These are phyloP conservation scores for Ameiurus melas DNA, from an alignment of 2,113 vertebrate genomes.

Conservation along the genomic window DNA sequence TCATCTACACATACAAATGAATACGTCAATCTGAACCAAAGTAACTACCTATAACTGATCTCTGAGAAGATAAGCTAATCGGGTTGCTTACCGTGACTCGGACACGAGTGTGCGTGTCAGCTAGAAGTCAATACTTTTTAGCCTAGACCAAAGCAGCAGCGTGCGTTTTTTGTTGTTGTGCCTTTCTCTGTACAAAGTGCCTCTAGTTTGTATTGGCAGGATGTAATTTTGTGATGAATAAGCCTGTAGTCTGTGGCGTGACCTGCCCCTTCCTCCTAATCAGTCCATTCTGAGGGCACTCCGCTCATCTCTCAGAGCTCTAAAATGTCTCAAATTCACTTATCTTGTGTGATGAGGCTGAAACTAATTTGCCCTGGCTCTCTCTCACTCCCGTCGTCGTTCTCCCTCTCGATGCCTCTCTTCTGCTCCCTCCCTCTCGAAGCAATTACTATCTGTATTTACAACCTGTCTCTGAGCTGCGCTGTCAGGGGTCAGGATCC, in stretches of 20 bases:
- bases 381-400: neutral
- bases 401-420: constrained; percentile 14
- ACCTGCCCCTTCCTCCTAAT: constrained; percentile 42
- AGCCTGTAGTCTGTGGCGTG: constrained; percentile 25
- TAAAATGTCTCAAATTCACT: constrained; percentile 49
- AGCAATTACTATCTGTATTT: constrained; percentile 54
- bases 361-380: constrained; percentile 47
- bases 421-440: constrained; percentile 30
- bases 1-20: neutral
- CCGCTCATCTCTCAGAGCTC: constrained; percentile 43
- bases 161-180: neutral
- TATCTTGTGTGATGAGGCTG: constrained; percentile 44
- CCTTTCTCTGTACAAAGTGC: neutral
- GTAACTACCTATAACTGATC: neutral
- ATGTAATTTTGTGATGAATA: constrained; percentile 42
- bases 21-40: neutral
- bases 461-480: constrained; percentile 51
- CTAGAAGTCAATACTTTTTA: neutral
- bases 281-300: constrained; percentile 47
- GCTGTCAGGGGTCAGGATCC: constrained; percentile 47
- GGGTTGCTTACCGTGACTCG: neutral
- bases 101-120: no score
- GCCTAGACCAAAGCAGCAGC: neutral
- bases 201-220: constrained; percentile 23
- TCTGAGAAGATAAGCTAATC: constrained; percentile 4